Evolutionary conservation across 2,888 invertebrate genomes (phyloP), one percentile per base, ranked within the genome.

Genomic region (Acleris laterana): DNA sequence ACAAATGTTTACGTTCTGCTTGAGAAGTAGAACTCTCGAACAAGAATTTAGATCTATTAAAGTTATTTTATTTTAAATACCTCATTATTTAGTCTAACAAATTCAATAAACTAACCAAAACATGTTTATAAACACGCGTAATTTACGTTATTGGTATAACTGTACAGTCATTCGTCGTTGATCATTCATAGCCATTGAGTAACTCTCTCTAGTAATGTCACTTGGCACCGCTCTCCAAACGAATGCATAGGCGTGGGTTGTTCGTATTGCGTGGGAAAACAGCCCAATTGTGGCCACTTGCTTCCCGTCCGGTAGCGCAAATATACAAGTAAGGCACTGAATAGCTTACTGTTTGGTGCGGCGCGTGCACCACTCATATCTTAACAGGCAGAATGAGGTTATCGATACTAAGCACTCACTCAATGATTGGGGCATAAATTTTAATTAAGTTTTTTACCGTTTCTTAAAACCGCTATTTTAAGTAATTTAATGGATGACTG

Each of bases 191-290:
- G 64, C 68, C 65, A 68, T 70, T 69, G 66, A 72, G 69, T 69
- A 70, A 68, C 69, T 67, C 66, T 61, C 59, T 61, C 59, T 59
- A 50, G 59, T 69, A 64, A 68, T 72, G 68, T 68, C 70, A 74
- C 69, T 73, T 71, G 70, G 71, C 71, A 72, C 70, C 65, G 56
- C 46, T 68, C 55, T 58, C 76, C 76, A 77, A 75, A 76, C 79
- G 79, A 80, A 81, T 79, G 77, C 75, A 74, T 74, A 60, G 75
- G 85, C 80, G 88, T 87, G 82, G 87, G 87, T 77, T 72, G 81
- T 60, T 58, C 73, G 64, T 70, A 75, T 72, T 82, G 87, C 84
- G 88, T 90, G 89, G 87, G 89, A 88, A 88, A 81, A 80, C 77
- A 76, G 75, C 77, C 85, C 83, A 88, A 88, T 85, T 84, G 82